Evolutionary conservation across 2,888 invertebrate species (phyloP).

Genomic region (Cheilosia scutellata): DNA sequence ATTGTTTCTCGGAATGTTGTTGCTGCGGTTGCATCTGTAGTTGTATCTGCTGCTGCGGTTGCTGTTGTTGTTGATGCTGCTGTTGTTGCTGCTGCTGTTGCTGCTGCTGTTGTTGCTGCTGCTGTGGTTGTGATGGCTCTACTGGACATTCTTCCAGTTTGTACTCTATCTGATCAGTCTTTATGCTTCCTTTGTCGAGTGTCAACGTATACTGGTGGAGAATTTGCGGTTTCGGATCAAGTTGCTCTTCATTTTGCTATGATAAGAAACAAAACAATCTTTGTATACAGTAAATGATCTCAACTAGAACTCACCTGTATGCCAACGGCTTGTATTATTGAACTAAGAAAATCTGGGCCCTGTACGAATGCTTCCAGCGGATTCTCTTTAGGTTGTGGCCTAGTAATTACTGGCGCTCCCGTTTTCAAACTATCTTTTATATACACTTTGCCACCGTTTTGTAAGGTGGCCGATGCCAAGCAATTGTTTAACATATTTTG

Average conservation of each 20-base stretch:
- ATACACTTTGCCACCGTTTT: slow-evolving; percentile 87
- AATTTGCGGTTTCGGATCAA: slow-evolving; percentile 76
- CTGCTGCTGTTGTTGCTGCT: slow-evolving; percentile 46
- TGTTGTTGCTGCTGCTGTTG: slow-evolving; percentile 69
- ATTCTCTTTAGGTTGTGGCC: slow-evolving; percentile 47
- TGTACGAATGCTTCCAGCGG: slow-evolving; percentile 73
- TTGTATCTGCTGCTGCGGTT: slow-evolving; percentile 73
- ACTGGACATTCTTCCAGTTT: slow-evolving; percentile 77
- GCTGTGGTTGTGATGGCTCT: slow-evolving; percentile 26
- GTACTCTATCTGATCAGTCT: slow-evolving; percentile 80
- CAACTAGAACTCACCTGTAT: slow-evolving; percentile 80
- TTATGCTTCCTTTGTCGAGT: slow-evolving; percentile 80
- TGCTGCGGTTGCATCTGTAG: slow-evolving; percentile 56
- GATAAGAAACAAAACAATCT: background rate
- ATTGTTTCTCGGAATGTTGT: slow-evolving; percentile 80
- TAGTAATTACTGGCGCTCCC: slow-evolving; percentile 53
- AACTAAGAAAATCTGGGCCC: slow-evolving; percentile 81
- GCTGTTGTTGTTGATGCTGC: slow-evolving; percentile 56
- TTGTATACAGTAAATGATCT: background rate
- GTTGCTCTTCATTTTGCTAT: slow-evolving; percentile 9
- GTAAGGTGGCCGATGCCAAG: slow-evolving; percentile 87
- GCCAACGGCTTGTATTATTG: slow-evolving; percentile 83
- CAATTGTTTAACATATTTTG: slow-evolving; percentile 89
- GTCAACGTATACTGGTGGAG: slow-evolving; percentile 84
- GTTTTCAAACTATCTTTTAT: slow-evolving; percentile 85